Evolutionary conservation across 2,888 invertebrate species (phyloP), one percentile per base, ranked within the genome.

Genomic region (Strigamia crassipes): DNA sequence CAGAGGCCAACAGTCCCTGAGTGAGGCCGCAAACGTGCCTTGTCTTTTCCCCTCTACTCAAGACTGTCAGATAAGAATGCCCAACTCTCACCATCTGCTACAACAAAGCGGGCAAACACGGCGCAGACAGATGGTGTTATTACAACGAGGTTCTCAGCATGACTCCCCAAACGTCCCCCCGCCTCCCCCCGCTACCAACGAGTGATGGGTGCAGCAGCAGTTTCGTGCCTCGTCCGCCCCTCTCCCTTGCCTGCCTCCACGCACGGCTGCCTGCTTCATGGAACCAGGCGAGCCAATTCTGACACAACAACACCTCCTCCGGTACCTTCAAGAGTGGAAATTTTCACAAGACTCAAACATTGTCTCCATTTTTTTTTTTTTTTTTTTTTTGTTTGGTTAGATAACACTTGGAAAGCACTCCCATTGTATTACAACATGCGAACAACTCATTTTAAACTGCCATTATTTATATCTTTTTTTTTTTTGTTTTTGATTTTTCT

Each of bases 1-100:
- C 51, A 51, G 18, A 51, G 51, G 51, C 51, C 51, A 51, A 51
- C 51, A 51, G 51, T 51, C 51, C 51, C 51, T 51, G 51, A 51
- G 51, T 51, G 51, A 51, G 51, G 51, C 51, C 51, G 51, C 51
- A 51, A 51, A 51, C 51, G 51, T 51, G 51, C 51, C 51, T 51
- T 51, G 51, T 51, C 51, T 51, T 51, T 51, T 51, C 51, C 51
- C 51, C 51, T 51, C 51, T 51, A 51, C 51, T 51, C 51, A 51
- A 51, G 51, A 51, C 51, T 51, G 51, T 51, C 51, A 51, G 51
- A 51, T 51, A 51, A 51, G 51, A 51, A 51, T 51, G 51, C 51
- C 51, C 51, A 51, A 18, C 51, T 13, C 51, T 51, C 18, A 18
- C 51, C 51, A 51, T 51, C 51, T 51, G 51, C 51, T 51, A 51